phyloP scores from a whole-genome alignment of 2,797 vertebrate genomes.

The Pygocentrus nattereri region DNA sequence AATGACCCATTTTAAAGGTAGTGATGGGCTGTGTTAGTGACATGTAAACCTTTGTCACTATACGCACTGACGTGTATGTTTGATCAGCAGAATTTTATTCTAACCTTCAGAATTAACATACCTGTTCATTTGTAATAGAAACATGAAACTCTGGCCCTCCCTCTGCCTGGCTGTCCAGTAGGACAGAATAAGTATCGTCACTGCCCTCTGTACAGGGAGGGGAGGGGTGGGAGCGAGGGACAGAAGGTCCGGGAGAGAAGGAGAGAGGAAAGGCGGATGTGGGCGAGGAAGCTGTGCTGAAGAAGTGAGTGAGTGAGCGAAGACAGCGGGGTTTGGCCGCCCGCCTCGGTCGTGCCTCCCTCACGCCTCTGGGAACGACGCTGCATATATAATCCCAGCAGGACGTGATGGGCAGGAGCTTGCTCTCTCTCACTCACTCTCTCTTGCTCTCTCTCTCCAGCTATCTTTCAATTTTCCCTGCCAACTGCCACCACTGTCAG shows the following conservation, averaged over 20 bases:
- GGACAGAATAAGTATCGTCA: slow-evolving; percentile 65
- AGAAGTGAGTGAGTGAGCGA: neutral
- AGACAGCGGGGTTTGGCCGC: neutral
- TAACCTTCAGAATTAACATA: neutral
- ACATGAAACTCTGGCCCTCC: neutral
- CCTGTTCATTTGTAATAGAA: neutral
- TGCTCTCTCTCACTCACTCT: slow-evolving; percentile 2
- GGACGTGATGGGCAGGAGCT: slow-evolving; percentile 40
- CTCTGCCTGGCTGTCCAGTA: neutral
- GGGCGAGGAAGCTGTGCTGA: slow-evolving; percentile 22
- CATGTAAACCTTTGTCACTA: no score
- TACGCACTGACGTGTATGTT: neutral
- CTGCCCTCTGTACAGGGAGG: slow-evolving; percentile 66
- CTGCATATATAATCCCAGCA: slow-evolving; percentile 41
- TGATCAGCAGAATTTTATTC: neutral
- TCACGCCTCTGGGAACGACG: slow-evolving; percentile 21
- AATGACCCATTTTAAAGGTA: no score
- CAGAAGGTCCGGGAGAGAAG: slow-evolving; percentile 43
- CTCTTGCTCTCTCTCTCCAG: slow-evolving; percentile 6
- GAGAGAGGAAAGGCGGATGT: slow-evolving; percentile 41
- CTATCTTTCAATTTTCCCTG: slow-evolving; percentile 6
- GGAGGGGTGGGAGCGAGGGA: slow-evolving; percentile 70
- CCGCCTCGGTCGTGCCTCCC: slow-evolving; percentile 19
- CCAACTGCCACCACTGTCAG: slow-evolving; percentile 27
- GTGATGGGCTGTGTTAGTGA: no score